Base-by-base conservation (phyloP, 2,113 vertebrate species). In the Glaucidium brasilianum region DNA sequence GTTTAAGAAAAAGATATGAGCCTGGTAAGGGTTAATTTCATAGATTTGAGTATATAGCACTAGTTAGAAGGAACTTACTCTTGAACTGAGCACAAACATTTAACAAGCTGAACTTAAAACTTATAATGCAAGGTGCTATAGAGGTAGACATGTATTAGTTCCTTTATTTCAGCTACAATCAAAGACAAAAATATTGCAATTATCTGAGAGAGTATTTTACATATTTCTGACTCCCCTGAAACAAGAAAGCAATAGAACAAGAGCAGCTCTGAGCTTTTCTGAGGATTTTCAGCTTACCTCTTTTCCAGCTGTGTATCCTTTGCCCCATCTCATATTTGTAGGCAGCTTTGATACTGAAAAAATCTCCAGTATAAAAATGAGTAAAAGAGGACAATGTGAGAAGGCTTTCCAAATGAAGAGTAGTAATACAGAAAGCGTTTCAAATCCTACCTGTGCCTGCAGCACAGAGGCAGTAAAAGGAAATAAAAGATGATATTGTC, bases 261-360 rank as follows among this genome's bases (percentile, higher is more conserved):
- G 26, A 82, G 55, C 30, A 37, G 21, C 39, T 82, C 23, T 85
- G 45, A 90, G 58, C 15, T 96, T 75, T 87, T 75, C 34, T 82
- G 34, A 76, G 32, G 10, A 23, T 86, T 93, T 91, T 80, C 92
- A 80, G 32, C 68, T 76, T 77, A 29, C 29, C 11, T 53, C 30
- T 91, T 81, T 81, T 85, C 43, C 69, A 94, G 43, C 62, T 95
- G 47, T 52, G 19, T 81, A n/a, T 93, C 19, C 62, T 95, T 94
- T 84, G 77, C 20, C 6, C 25, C 22, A 45, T 64, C 62, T 58
- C 23, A 39, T 59, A 43, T 50, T 29, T 83, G 79, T 58, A 56
- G 59, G 10, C n/a, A 68, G 59, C 62, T 90, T 77, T 25, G 12
- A 23, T 83, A 37, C 45, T 69, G 32, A 55, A 80, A 91, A 83